Conservation (phyloP, 2,888 invertebrate genomes). For the Troides helena region DNA sequence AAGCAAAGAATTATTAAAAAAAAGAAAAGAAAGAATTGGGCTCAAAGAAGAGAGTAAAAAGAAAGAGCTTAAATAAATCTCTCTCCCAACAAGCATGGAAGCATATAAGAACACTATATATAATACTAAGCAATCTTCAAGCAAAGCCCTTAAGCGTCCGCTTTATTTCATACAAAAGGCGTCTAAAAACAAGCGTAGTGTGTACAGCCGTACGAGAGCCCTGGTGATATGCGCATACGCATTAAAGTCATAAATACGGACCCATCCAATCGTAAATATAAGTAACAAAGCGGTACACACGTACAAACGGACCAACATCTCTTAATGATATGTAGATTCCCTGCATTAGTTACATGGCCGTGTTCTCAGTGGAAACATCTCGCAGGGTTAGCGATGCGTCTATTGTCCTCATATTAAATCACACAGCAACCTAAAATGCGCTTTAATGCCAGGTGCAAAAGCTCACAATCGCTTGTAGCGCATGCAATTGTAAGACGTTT, state of each 20-base stretch:
- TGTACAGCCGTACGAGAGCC: conserved; percentile 48
- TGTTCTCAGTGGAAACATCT: conserved; percentile 78
- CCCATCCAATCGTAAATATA: conserved; percentile 72
- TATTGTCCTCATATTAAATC: conserved; percentile 34
- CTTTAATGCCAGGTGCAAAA: conserved; percentile 28
- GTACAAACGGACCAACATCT: conserved; percentile 75
- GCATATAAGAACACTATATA: too few species aligned
- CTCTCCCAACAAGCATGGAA: too few species aligned
- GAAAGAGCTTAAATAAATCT: too few species aligned
- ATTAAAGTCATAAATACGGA: conserved; percentile 73
- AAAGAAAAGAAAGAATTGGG: too few species aligned
- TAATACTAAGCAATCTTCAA: too few species aligned
- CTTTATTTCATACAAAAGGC: conserved; percentile 65
- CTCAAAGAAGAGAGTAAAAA: too few species aligned
- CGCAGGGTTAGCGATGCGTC: conserved; percentile 49
- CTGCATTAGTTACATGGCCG: conserved; percentile 79
- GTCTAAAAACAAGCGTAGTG: conserved; percentile 60
- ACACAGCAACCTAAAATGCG: conserved; percentile 40
- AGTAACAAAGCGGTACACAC: conserved; percentile 77
- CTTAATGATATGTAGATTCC: conserved; percentile 81
- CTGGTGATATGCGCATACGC: conserved; percentile 52
- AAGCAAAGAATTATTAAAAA: too few species aligned
- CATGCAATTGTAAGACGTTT: conserved; percentile 40
- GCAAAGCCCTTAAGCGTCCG: conserved; percentile 3
- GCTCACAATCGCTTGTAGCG: conserved; percentile 29